A percentile compares a stretch with the other conserved stretches of the same genome.
These are phyloP conservation scores for Eleginops maclovinus DNA, from an alignment of 2,113 vertebrate genomes.

Conservation along the genomic window DNA sequence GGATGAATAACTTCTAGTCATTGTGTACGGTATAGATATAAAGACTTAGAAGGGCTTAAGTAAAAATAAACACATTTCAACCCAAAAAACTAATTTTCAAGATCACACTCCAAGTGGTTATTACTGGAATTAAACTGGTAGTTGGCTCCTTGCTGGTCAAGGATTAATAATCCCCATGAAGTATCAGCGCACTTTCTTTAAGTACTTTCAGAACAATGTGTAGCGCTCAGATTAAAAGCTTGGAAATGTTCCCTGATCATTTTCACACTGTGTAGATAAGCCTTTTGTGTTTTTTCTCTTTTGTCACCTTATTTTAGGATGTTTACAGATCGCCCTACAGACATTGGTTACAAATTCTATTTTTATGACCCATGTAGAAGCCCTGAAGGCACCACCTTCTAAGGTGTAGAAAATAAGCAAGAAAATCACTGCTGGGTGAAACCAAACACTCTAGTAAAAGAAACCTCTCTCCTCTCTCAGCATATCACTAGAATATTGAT, in stretches of 20 bases:
- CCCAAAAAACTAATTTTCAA: too few species aligned
- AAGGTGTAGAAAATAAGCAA: conserved; percentile 39
- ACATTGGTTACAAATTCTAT: conserved; percentile 16
- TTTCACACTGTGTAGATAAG: neutral
- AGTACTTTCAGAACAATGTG: neutral
- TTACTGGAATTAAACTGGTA: too few species aligned
- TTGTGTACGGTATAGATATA: too few species aligned
- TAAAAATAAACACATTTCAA: too few species aligned
- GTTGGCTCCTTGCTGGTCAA: too few species aligned
- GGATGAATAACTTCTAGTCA: too few species aligned
- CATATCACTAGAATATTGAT: conserved; percentile 77
- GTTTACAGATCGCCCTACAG: conserved; percentile 1
- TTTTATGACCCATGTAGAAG: conserved; percentile 16
- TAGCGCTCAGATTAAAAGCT: neutral
- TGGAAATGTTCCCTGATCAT: neutral
- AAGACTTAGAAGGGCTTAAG: too few species aligned
- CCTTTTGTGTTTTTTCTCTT: neutral
- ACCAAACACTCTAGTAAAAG: conserved; percentile 41
- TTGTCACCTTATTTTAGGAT: conserved; percentile 21
- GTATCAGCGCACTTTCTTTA: neutral
- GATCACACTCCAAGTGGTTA: too few species aligned
- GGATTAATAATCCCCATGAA: neutral
- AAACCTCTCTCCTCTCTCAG: conserved; percentile 44
- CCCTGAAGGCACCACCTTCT: conserved; percentile 20
- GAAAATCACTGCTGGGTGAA: conserved; percentile 36